These are phyloP conservation scores for Nephrotoma guestfalica DNA, from an alignment of 2,888 invertebrate genomes.

Conservation along the genomic window DNA sequence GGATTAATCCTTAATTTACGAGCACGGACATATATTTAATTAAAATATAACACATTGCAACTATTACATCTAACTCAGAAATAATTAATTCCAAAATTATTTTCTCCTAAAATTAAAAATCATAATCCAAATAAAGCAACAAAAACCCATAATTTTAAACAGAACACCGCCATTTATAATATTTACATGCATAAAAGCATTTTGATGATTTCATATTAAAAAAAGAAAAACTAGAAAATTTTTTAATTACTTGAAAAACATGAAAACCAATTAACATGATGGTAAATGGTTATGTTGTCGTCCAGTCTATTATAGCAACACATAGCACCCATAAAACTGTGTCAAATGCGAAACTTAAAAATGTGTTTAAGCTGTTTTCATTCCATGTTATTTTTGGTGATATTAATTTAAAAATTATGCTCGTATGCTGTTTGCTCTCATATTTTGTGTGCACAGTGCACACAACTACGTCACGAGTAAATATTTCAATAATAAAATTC, in stretches of 20 bases:
- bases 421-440: neutral
- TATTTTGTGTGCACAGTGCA: neutral
- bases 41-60: neutral
- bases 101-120: neutral
- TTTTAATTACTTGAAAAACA: neutral
- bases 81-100: neutral
- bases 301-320: neutral
- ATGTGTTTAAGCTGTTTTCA: neutral
- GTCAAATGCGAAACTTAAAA: neutral
- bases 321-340: neutral
- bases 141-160: neutral
- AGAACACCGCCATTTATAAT: neutral
- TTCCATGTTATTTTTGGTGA: neutral
- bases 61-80: neutral
- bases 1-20: neutral
- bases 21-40: neutral
- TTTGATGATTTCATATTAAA: neutral
- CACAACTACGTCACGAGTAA: neutral
- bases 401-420: neutral
- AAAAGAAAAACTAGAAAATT: neutral
- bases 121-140: neutral
- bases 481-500: neutral
- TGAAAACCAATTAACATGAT: neutral
- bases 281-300: neutral
- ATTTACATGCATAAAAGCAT: neutral